phyloP scores from a whole-genome alignment of 2,888 invertebrate species.

The Acleris cristana region DNA sequence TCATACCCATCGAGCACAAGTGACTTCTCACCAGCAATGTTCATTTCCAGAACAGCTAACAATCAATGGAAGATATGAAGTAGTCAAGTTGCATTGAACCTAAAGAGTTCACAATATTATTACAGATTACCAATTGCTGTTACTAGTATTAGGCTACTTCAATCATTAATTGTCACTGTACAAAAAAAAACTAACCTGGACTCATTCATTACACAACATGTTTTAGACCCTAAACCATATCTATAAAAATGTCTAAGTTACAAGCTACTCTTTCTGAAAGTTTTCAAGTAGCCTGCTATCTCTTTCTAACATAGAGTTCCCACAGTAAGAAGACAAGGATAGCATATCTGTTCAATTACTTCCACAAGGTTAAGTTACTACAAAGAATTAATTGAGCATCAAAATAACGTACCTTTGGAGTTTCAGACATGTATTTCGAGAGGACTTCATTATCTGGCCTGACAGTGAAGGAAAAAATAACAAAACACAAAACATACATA shows the following conservation, averaged over 20 bases:
- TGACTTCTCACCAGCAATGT: constrained; percentile 3
- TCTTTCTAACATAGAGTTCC: constrained; percentile 31
- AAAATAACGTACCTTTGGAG: constrained; percentile 66
- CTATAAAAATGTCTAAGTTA: not conserved
- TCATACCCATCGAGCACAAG: constrained; percentile 86
- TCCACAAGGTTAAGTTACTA: constrained; percentile 36
- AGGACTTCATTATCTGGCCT: constrained; percentile 76
- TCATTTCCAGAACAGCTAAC: no score
- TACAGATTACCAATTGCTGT: no score
- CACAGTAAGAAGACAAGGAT: constrained; percentile 34
- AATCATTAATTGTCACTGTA: no score
- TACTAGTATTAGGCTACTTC: no score
- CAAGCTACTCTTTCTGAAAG: not conserved
- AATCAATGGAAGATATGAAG: no score
- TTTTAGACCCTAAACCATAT: not conserved
- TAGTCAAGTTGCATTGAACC: no score
- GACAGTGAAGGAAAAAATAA: constrained; percentile 55
- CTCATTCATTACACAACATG: no score
- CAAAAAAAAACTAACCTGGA: no score
- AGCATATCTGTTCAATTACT: constrained; percentile 35
- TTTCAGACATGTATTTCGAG: constrained; percentile 71
- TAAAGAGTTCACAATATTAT: no score
- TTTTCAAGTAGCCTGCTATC: constrained; percentile 21
- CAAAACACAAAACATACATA: constrained; percentile 26
- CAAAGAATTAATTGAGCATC: constrained; percentile 26